Percentiles rank a stretch among this genome's conserved stretches.
Evolutionary conservation across 2,888 invertebrate genomes (phyloP).

Genomic region (Acleris laterana): DNA sequence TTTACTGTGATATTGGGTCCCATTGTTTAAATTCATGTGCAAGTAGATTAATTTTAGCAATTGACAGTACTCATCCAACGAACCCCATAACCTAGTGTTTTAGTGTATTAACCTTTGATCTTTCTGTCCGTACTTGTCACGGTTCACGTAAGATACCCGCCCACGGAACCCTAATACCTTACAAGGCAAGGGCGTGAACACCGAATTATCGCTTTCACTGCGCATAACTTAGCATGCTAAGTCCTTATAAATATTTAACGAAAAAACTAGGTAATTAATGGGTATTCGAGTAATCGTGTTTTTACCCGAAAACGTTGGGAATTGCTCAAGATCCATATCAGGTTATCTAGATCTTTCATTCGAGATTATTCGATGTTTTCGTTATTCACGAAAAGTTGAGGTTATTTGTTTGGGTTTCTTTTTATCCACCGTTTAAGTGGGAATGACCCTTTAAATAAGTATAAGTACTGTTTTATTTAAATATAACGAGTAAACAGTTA

Average conservation of each 20-base stretch:
- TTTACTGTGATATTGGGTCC: no score
- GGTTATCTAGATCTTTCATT: slow-evolving; percentile 56
- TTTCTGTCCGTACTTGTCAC: no score
- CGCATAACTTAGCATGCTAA: slow-evolving; percentile 70
- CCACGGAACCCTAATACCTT: slow-evolving; percentile 23
- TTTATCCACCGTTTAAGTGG: not conserved
- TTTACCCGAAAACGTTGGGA: slow-evolving; percentile 60
- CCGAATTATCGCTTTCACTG: slow-evolving; percentile 74
- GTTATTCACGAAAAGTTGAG: not conserved
- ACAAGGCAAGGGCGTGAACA: slow-evolving; percentile 39
- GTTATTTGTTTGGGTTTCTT: not conserved
- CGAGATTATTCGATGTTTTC: slow-evolving; percentile 44
- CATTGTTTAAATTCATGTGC: no score
- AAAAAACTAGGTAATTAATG: slow-evolving; percentile 61
- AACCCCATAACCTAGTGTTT: no score
- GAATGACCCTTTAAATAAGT: not conserved
- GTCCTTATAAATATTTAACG: slow-evolving; percentile 59
- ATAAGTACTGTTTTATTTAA: not conserved
- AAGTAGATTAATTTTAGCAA: no score
- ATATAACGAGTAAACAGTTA: no score
- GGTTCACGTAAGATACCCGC: not conserved
- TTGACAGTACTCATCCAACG: no score
- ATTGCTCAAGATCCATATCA: slow-evolving; percentile 59
- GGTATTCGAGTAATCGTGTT: slow-evolving; percentile 55
- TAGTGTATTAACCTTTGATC: no score